Conservation (phyloP, 2,113 vertebrate species). For the Drymodes brunneopygia region DNA sequence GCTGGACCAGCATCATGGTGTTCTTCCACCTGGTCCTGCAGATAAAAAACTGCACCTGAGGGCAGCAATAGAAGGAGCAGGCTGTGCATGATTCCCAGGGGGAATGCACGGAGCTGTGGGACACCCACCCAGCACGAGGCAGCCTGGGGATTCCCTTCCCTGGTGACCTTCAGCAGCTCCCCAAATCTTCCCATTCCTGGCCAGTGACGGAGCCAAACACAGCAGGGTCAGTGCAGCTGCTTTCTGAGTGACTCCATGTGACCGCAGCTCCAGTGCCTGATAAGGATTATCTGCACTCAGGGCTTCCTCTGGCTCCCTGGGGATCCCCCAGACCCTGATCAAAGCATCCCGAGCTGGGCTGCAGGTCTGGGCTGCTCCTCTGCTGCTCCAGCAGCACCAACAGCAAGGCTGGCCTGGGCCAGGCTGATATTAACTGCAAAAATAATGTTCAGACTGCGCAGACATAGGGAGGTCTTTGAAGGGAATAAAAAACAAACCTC, state of each 20-base stretch:
- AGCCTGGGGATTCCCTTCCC: background rate
- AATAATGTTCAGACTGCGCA: background rate
- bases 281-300: background rate
- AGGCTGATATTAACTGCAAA: background rate
- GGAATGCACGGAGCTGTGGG: background rate
- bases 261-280: background rate
- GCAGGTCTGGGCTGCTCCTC: background rate
- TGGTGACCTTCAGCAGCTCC: background rate
- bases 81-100: background rate
- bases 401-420: background rate
- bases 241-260: background rate
- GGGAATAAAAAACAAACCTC: background rate
- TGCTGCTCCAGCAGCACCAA: background rate
- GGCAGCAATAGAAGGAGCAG: background rate
- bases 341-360: background rate
- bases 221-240: background rate
- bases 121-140: background rate
- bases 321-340: background rate
- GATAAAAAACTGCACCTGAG: background rate
- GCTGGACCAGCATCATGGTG: background rate
- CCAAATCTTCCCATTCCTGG: background rate
- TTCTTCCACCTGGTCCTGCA: background rate
- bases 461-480: background rate
- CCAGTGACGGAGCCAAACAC: background rate
- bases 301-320: background rate